A percentile compares a stretch with the other conserved stretches of the same genome.
These are phyloP conservation scores for Heliconius aoede DNA, from an alignment of 2,888 invertebrate species.

Conservation along the genomic window DNA sequence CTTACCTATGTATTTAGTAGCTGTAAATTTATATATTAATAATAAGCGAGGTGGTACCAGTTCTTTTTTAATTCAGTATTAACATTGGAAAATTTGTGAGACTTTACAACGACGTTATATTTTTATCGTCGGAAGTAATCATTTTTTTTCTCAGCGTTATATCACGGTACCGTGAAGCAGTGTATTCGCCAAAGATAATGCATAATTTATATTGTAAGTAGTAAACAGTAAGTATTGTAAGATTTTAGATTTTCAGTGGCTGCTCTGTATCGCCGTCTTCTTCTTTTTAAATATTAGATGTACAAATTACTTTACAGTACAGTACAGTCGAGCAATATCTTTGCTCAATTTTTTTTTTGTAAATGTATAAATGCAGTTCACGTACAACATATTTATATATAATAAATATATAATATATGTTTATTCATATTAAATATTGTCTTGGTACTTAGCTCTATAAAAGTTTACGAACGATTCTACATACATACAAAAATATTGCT, in stretches of 20 bases:
- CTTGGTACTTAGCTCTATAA: constrained; percentile 10
- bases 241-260: constrained; percentile 42
- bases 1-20: constrained; percentile 39
- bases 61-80: constrained; percentile 74
- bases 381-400: constrained; percentile 5
- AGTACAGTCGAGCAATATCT: constrained; percentile 15
- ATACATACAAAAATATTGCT: constrained; percentile 45
- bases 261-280: constrained; percentile 37
- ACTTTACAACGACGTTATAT: constrained; percentile 79
- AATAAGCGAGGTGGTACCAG: constrained; percentile 71
- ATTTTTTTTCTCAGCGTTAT: constrained; percentile 55
- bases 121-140: constrained; percentile 57
- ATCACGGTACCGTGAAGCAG: constrained; percentile 76
- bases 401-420: constrained; percentile 6
- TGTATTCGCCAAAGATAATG: constrained; percentile 83
- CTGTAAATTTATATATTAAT: constrained; percentile 53
- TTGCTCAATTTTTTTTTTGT: constrained; percentile 38
- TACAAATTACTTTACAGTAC: constrained; percentile 28
- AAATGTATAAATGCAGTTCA: constrained; percentile 4
- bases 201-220: constrained; percentile 76
- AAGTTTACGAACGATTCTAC: constrained; percentile 25
- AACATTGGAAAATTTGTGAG: constrained; percentile 75
- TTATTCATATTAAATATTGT: constrained; percentile 22
- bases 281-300: constrained; percentile 34
- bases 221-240: constrained; percentile 47